Conservation (phyloP, 2,113 vertebrate species). For the Astatotilapia flaviijosephi region DNA sequence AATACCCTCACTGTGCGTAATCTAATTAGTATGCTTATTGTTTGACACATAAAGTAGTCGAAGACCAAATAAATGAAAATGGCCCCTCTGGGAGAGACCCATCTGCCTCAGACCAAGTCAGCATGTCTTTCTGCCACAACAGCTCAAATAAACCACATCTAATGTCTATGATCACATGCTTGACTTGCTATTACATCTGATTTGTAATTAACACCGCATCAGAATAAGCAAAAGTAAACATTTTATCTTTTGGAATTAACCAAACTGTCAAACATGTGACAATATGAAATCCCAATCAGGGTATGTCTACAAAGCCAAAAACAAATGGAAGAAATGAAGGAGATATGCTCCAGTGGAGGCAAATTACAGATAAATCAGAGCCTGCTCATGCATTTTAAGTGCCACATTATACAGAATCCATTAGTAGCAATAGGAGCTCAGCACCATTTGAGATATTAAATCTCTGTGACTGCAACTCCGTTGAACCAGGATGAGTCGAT, state of each 20-base stretch:
- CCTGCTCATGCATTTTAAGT: conserved; percentile 68
- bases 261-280: conserved; percentile 17
- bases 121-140: conserved; percentile 38
- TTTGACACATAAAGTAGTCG: conserved; percentile 45
- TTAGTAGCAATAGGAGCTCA: conserved; percentile 63
- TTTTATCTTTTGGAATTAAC: conserved; percentile 1
- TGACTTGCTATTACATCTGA: conserved; percentile 2
- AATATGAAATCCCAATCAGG: conserved; percentile 43
- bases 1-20: not conserved
- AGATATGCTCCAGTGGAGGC: conserved; percentile 55
- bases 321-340: conserved; percentile 51
- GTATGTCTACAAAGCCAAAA: conserved; percentile 24
- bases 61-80: conserved; percentile 38
- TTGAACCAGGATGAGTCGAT: conserved; percentile 42
- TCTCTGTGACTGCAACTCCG: conserved; percentile 53
- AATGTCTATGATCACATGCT: not conserved
- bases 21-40: conserved; percentile 39
- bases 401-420: conserved; percentile 68
- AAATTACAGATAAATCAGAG: conserved; percentile 69
- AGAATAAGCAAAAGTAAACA: not conserved
- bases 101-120: conserved; percentile 56
- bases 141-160: conserved; percentile 25
- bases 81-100: conserved; percentile 42
- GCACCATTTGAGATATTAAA: conserved; percentile 62
- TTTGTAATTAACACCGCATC: conserved; percentile 16